A percentile compares a stretch with the other conserved stretches of the same genome.
These are phyloP conservation scores for Agapornis canus DNA, from an alignment of 2,797 vertebrate species.

Conservation along the genomic window DNA sequence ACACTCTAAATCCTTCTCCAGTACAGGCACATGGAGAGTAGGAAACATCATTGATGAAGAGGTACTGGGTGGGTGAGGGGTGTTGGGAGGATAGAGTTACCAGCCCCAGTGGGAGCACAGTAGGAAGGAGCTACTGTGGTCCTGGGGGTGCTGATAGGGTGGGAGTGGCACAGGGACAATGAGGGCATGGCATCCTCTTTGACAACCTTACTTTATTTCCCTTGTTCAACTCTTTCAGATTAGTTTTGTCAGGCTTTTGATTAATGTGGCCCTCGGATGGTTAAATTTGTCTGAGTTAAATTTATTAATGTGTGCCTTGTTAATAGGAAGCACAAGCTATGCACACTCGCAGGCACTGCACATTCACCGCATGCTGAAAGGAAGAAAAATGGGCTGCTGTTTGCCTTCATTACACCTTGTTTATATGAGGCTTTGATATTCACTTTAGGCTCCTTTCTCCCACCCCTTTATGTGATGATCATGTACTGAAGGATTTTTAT, in stretches of 20 bases:
- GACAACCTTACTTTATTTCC: slow-evolving; percentile 3
- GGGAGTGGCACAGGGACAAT: background rate
- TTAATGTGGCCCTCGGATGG: slow-evolving; percentile 3
- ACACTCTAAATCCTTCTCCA: background rate
- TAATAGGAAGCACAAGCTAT: slow-evolving; percentile 16
- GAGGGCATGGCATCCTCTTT: background rate
- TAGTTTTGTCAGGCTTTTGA: slow-evolving; percentile 28
- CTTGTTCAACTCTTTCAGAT: slow-evolving; percentile 17
- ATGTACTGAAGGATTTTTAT: background rate
- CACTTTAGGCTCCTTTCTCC: background rate
- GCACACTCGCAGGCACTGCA: background rate
- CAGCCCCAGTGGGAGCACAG: background rate
- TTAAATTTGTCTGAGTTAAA: slow-evolving; percentile 33
- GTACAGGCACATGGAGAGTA: rapidly evolving
- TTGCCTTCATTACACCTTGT: slow-evolving; percentile 8
- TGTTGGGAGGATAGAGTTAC: background rate
- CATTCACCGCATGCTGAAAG: background rate
- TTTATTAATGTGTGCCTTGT: background rate
- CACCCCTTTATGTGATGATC: background rate
- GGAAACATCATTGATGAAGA: background rate
- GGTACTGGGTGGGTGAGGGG: background rate
- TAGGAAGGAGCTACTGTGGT: background rate
- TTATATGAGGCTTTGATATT: background rate
- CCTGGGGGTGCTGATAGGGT: background rate
- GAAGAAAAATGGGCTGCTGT: slow-evolving; percentile 38